Conservation (phyloP, 2,113 vertebrate species). For the Chionis minor region DNA sequence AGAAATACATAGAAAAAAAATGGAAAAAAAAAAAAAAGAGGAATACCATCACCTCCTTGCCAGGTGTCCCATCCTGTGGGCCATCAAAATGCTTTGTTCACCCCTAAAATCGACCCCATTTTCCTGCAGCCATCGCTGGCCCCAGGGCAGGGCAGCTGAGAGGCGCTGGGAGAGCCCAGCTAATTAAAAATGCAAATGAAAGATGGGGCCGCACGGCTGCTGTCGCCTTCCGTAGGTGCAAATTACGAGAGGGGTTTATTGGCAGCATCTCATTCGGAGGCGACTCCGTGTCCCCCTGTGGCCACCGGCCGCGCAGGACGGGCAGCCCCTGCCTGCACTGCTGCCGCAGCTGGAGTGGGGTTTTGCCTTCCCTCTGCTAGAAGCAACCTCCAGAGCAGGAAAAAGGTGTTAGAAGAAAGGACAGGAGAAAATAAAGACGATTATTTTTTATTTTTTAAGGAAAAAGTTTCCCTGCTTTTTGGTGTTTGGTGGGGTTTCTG, state of each 20-base stretch:
- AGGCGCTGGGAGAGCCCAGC: constrained; percentile 19
- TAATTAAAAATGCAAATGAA: constrained; percentile 75
- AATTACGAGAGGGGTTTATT: constrained; percentile 28
- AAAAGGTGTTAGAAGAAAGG: not conserved
- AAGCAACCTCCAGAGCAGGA: not conserved
- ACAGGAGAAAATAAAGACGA: not conserved
- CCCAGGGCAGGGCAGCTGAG: constrained; percentile 3
- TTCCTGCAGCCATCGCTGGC: not conserved
- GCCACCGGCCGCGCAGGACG: not conserved
- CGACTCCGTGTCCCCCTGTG: not conserved
- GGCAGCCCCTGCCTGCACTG: not conserved
- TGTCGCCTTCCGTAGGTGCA: constrained; percentile 48
- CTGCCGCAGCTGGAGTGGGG: not conserved
- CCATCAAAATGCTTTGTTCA: not conserved
- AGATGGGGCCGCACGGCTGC: constrained; percentile 1
- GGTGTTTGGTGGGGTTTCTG: too few species aligned
- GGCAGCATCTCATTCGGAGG: constrained; percentile 9
- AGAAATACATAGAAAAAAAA: not conserved
- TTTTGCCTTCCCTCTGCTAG: not conserved
- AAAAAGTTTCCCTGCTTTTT: not conserved
- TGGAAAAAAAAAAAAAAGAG: not conserved
- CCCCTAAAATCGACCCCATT: not conserved
- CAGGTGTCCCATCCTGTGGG: not conserved
- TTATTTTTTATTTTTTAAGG: not conserved
- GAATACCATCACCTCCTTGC: not conserved